Percentiles rank a stretch among this genome's conserved stretches.
Evolutionary conservation across 2,888 invertebrate species (phyloP).

Genomic region (Zygaena filipendulae): DNA sequence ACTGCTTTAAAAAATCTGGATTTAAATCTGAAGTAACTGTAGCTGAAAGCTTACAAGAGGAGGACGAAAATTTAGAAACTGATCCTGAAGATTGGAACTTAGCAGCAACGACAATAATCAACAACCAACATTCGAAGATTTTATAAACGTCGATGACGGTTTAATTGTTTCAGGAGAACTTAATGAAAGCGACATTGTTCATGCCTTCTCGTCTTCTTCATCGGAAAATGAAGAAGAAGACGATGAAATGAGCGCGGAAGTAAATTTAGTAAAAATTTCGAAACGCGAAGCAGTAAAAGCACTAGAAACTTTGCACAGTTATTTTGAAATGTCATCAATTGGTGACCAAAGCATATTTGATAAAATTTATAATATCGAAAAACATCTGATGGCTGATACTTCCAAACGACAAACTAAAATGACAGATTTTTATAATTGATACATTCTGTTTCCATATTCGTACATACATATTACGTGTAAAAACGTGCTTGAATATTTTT

Average conservation of each 20-base stretch:
- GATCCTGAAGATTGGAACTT: conserved; percentile 10
- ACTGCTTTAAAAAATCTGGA: no score
- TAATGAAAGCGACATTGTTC: no score
- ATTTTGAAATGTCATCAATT: conserved; percentile 15
- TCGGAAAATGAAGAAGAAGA: conserved; percentile 11
- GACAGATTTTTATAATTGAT: conserved; percentile 13
- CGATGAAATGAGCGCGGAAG: conserved; percentile 11
- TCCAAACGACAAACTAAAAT: conserved; percentile 15
- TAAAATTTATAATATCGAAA: conserved; percentile 15
- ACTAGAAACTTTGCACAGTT: conserved; percentile 17
- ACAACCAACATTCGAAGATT: conserved; percentile 8
- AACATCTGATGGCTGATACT: conserved; percentile 14
- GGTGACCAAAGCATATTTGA: conserved; percentile 17
- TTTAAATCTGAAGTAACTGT: conserved; percentile 1
- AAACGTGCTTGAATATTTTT: no score
- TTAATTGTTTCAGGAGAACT: no score
- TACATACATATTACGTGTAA: no score
- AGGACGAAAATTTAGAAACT: conserved; percentile 9
- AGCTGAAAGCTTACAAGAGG: conserved; percentile 9
- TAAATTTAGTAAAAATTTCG: conserved; percentile 13
- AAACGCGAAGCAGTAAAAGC: conserved; percentile 17
- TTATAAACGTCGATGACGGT: conserved; percentile 8
- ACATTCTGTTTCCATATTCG: no score
- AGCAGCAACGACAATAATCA: conserved; percentile 7
- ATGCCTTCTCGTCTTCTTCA: conserved; percentile 7